phyloP scores from a whole-genome alignment of 1,140 invertebrate genomes.

The Dermatophagoides farinae region DNA sequence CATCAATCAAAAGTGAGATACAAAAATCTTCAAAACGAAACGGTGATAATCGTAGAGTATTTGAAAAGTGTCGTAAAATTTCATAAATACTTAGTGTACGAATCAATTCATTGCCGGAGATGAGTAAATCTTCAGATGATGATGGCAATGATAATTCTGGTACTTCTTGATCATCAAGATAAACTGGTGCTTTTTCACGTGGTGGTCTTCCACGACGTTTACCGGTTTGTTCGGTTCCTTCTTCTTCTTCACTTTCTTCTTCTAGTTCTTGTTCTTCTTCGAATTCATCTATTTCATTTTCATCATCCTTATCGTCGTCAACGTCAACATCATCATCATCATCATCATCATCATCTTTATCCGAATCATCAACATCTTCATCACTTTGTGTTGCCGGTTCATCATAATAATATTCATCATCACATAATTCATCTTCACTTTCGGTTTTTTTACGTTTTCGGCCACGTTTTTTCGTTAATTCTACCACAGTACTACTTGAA shows the following conservation, averaged over 20 bases:
- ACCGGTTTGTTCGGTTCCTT: conserved; percentile 24
- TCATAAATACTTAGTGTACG: conserved; percentile 70
- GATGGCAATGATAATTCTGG: conserved; percentile 54
- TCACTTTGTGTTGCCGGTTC: conserved; percentile 1
- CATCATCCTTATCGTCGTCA: background rate
- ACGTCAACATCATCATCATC: background rate
- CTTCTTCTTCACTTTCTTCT: conserved; percentile 18
- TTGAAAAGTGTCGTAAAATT: conserved; percentile 71
- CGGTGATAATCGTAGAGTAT: conserved; percentile 67
- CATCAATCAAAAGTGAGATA: conserved; percentile 67
- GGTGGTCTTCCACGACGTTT: conserved; percentile 22
- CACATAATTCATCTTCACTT: background rate
- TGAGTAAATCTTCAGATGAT: conserved; percentile 69
- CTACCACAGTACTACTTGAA: background rate
- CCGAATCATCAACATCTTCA: background rate
- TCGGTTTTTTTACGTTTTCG: background rate
- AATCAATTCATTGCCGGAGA: conserved; percentile 52
- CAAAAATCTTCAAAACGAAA: conserved; percentile 92
- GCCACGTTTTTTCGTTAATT: background rate
- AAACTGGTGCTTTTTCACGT: conserved; percentile 46
- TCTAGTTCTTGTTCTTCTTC: conserved; percentile 21
- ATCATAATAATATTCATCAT: background rate
- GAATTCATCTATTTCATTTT: conserved; percentile 9
- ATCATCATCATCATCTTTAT: conserved; percentile 3
- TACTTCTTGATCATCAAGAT: conserved; percentile 35